phyloP scores from a whole-genome alignment of 2,113 vertebrate genomes.

The Sinocyclocheilus anshuiensis region DNA sequence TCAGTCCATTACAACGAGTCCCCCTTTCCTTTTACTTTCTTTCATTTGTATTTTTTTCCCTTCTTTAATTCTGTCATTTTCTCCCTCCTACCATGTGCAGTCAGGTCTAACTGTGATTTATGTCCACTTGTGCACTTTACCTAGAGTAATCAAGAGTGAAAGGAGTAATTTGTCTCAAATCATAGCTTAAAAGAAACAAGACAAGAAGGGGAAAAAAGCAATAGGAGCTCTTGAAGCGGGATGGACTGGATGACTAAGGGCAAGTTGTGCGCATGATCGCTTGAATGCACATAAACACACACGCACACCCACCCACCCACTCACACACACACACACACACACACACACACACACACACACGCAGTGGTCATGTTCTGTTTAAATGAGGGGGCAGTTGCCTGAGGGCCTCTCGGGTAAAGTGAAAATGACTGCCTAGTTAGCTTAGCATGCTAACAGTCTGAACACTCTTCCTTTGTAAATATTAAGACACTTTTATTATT shows the following conservation, averaged over 20 bases:
- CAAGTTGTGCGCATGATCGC: constrained; percentile 30
- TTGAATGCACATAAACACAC: constrained; percentile 19
- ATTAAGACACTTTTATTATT: not conserved
- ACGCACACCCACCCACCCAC: not conserved
- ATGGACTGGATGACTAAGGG: constrained; percentile 21
- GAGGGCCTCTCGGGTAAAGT: constrained; percentile 15
- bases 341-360: not conserved
- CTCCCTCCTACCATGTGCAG: not conserved
- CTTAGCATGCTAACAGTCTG: constrained; percentile 25
- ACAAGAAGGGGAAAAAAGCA: not conserved
- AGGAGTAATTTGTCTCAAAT: constrained; percentile 39
- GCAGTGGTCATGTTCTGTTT: not conserved
- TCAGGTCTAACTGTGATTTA: constrained; percentile 22
- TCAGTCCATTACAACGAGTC: not conserved
- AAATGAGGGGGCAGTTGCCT: constrained; percentile 29
- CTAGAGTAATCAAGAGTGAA: constrained; percentile 39
- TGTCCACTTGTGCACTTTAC: constrained; percentile 5
- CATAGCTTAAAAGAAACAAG: constrained; percentile 30
- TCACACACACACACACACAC: not conserved
- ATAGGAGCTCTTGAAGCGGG: constrained; percentile 21
- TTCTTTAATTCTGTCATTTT: not conserved
- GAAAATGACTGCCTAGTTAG: constrained; percentile 22
- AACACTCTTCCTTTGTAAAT: not conserved
- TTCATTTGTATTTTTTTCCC: constrained; percentile 1
- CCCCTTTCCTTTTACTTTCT: constrained; percentile 1